phyloP scores from a whole-genome alignment of 1,140 invertebrate genomes.

The Phthorimaea operculella region DNA sequence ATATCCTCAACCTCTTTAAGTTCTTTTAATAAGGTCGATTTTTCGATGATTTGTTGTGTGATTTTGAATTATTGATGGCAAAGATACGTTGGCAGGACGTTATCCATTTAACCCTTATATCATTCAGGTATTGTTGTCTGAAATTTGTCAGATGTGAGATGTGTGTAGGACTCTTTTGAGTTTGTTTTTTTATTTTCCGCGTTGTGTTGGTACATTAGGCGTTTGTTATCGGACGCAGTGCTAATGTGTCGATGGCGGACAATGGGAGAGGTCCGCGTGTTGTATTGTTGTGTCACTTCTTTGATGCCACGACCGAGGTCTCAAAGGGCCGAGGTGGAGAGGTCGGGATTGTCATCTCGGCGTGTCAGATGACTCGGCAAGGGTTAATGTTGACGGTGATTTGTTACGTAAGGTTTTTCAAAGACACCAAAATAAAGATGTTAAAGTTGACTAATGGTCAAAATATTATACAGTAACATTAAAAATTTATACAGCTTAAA shows the following conservation, averaged over 20 bases:
- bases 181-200: constrained; percentile 28
- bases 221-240: constrained; percentile 37
- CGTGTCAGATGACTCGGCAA: background rate
- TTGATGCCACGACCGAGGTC: background rate
- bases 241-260: constrained; percentile 25
- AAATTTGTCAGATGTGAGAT: constrained; percentile 58
- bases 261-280: background rate
- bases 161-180: constrained; percentile 34
- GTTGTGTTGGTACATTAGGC: constrained; percentile 43
- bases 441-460: no score
- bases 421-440: no score
- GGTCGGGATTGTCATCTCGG: background rate
- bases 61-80: constrained; percentile 9
- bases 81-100: constrained; percentile 22
- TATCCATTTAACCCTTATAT: constrained; percentile 58
- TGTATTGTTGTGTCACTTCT: constrained; percentile 21
- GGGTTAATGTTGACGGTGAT: background rate
- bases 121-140: constrained; percentile 52
- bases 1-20: background rate
- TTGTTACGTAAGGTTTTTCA: background rate
- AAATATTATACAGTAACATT: no score
- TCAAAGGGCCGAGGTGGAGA: no score
- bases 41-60: background rate
- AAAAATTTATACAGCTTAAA: no score
- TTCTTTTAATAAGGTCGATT: background rate